These are phyloP conservation scores for Bubo bubo DNA, from an alignment of 2,113 vertebrate genomes.

Conservation along the genomic window DNA sequence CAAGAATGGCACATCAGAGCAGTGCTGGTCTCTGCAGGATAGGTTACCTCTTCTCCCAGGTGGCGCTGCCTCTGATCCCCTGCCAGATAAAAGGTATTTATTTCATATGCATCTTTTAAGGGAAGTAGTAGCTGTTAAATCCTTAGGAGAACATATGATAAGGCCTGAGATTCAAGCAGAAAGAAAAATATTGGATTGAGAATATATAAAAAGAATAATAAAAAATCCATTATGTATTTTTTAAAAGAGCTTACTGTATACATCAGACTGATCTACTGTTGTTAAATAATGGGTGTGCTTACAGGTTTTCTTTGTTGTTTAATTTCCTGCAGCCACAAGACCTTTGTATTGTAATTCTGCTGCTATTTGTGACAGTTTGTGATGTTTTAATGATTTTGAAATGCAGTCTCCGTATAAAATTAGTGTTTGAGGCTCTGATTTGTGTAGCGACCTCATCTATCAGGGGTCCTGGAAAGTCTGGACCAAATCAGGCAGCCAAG, in stretches of 20 bases:
- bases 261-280: not conserved
- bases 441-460: not conserved
- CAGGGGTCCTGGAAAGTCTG: not conserved
- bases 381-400: not conserved
- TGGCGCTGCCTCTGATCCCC: not conserved
- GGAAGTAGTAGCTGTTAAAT: not conserved
- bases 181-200: not conserved
- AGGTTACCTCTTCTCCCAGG: not conserved
- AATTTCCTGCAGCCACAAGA: not conserved
- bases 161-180: not conserved
- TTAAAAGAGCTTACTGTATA: not conserved
- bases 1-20: not conserved
- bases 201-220: not conserved
- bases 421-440: not conserved
- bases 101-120: not conserved
- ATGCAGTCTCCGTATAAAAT: not conserved
- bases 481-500: not conserved
- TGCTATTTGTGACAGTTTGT: not conserved
- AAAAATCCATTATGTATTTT: not conserved
- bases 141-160: not conserved
- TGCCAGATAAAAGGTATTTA: not conserved
- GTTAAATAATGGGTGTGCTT: not conserved
- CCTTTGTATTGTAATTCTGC: not conserved
- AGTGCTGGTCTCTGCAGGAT: not conserved
- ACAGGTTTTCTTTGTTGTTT: not conserved